These are phyloP conservation scores for Notothenia coriiceps DNA, from an alignment of 2,113 vertebrate genomes.

Conservation along the genomic window DNA sequence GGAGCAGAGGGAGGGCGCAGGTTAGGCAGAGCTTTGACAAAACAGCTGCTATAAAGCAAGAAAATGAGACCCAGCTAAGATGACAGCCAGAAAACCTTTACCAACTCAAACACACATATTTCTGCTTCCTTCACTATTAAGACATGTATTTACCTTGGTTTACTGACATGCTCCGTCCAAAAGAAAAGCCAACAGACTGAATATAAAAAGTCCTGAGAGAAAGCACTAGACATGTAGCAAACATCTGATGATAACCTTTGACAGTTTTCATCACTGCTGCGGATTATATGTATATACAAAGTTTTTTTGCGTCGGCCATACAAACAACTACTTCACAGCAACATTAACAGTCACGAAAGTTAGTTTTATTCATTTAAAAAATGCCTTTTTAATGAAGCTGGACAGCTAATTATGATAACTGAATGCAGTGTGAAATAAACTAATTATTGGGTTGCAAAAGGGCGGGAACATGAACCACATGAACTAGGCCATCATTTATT, in stretches of 20 bases:
- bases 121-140: background rate
- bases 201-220: background rate
- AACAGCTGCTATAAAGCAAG: background rate
- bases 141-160: background rate
- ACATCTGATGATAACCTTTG: background rate
- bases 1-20: background rate
- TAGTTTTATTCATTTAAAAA: background rate
- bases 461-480: no score
- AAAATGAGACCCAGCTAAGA: conserved; percentile 16
- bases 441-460: background rate
- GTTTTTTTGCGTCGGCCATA: background rate
- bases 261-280: background rate
- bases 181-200: background rate
- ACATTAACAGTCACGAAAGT: conserved; percentile 3
- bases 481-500: background rate
- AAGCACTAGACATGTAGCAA: background rate
- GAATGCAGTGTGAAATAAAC: background rate
- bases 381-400: no score
- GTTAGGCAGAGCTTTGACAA: conserved; percentile 13
- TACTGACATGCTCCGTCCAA: background rate
- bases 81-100: conserved; percentile 20
- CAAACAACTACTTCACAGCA: background rate
- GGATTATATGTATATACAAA: background rate
- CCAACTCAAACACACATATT: background rate
- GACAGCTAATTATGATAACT: background rate